A percentile compares a stretch with the other conserved stretches of the same genome.
Conservation (phyloP, 2,888 invertebrate species). For the Orthosia gothica region DNA sequence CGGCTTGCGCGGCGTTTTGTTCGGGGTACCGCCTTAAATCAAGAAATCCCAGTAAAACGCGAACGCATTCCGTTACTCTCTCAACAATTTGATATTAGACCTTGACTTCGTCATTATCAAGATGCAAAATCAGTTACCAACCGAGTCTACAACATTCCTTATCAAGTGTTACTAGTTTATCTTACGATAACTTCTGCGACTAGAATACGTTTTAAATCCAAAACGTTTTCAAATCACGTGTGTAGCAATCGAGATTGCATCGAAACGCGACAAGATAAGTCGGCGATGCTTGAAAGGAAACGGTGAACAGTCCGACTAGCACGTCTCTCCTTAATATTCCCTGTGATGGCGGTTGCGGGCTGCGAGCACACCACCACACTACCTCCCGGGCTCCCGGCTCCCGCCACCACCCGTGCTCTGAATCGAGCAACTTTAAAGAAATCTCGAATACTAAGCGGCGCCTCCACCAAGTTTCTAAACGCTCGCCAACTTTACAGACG, state of each 20-base stretch:
- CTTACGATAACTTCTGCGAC: conserved; percentile 14
- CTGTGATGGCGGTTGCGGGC: conserved; percentile 63
- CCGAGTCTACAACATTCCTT: background rate
- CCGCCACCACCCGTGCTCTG: conserved; percentile 60
- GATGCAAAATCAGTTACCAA: conserved; percentile 18
- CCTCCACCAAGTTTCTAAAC: conserved; percentile 61
- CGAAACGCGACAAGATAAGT: conserved; percentile 66
- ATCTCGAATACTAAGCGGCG: conserved; percentile 69
- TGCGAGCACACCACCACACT: conserved; percentile 50
- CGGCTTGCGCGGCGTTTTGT: no score
- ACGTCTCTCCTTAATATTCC: conserved; percentile 68
- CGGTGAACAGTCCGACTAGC: conserved; percentile 55
- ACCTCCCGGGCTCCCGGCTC: conserved; percentile 32
- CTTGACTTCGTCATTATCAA: conserved; percentile 9
- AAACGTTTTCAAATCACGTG: conserved; percentile 64
- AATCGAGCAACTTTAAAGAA: conserved; percentile 72
- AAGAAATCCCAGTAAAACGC: background rate
- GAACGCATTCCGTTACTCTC: background rate
- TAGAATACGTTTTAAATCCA: conserved; percentile 22
- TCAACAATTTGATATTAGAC: conserved; percentile 7
- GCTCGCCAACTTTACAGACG: conserved; percentile 54
- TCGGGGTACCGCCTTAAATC: no score
- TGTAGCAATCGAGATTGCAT: conserved; percentile 66
- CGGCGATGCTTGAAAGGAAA: conserved; percentile 60
- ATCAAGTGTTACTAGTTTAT: conserved; percentile 16